Conservation (phyloP, 2,797 vertebrate species). For the Anas bahamensis region DNA sequence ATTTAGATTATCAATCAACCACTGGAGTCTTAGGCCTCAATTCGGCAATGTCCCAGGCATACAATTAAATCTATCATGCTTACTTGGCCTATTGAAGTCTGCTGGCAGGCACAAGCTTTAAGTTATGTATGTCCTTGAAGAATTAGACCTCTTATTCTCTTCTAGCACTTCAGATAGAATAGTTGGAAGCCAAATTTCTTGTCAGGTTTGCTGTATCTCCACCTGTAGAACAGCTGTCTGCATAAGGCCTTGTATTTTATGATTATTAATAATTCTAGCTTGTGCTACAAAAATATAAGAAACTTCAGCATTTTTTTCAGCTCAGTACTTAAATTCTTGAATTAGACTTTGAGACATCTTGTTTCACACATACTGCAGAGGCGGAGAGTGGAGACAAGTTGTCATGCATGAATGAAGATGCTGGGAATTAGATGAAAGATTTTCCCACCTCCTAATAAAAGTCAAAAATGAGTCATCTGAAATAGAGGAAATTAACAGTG, state of each 20-base stretch:
- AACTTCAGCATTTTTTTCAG: conserved; percentile 59
- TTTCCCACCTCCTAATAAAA: conserved; percentile 74
- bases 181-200: conserved; percentile 59
- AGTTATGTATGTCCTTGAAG: conserved; percentile 50
- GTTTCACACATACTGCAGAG: conserved; percentile 61
- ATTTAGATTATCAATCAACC: conserved; percentile 13
- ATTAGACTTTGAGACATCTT: conserved; percentile 71
- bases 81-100: not conserved
- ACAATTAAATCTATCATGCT: conserved; percentile 27
- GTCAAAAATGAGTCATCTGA: conserved; percentile 73
- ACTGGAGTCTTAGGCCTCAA: not conserved
- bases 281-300: conserved; percentile 14
- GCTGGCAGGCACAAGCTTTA: conserved; percentile 15
- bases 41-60: not conserved
- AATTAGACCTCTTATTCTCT: conserved; percentile 42
- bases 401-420: conserved; percentile 60
- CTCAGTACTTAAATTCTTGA: conserved; percentile 56
- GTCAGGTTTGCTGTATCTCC: conserved; percentile 30
- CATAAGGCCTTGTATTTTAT: conserved; percentile 53
- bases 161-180: conserved; percentile 54
- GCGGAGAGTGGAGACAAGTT: conserved; percentile 58
- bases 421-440: conserved; percentile 56
- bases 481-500: conserved; percentile 65
- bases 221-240: conserved; percentile 42
- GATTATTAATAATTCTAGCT: conserved; percentile 59